These are phyloP conservation scores for Chrysocyon brachyurus DNA, from an alignment of 2,797 vertebrate species.

Conservation along the genomic window DNA sequence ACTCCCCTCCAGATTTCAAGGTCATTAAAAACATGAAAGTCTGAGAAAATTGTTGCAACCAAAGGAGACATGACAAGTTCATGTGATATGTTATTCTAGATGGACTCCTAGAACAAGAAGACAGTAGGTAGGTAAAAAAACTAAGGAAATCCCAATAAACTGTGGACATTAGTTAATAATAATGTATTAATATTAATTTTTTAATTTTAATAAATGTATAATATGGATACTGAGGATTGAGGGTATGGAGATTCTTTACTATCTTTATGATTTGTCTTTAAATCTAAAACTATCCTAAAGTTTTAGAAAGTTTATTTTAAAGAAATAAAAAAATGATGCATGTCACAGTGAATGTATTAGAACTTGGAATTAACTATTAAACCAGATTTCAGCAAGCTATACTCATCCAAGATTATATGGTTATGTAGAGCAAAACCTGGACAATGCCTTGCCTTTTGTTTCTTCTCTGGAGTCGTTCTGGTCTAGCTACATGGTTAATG, in stretches of 20 bases:
- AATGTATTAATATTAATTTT: not conserved
- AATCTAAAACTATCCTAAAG: not conserved
- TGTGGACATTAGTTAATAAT: not conserved
- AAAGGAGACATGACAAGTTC: not conserved
- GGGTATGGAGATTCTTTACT: not conserved
- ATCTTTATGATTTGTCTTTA: not conserved
- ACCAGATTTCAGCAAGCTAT: not conserved
- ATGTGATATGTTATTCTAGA: not conserved
- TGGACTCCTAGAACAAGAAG: not conserved
- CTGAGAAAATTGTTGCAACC: not conserved
- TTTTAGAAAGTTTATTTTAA: not conserved
- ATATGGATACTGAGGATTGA: not conserved
- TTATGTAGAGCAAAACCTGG: slow-evolving; percentile 69
- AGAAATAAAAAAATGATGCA: not conserved
- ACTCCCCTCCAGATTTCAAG: not conserved
- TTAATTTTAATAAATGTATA: not conserved
- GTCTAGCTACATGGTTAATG: slow-evolving; percentile 78
- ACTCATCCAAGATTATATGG: slow-evolving; percentile 79
- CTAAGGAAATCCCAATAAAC: not conserved
- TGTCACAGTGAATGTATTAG: not conserved
- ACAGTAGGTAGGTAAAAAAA: not conserved
- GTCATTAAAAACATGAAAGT: not conserved
- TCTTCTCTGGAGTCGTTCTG: slow-evolving; percentile 72
- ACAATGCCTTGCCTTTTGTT: not conserved
- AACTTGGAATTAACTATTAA: not conserved